phyloP scores from a whole-genome alignment of 2,113 vertebrate species.

The Spermophilus dauricus region DNA sequence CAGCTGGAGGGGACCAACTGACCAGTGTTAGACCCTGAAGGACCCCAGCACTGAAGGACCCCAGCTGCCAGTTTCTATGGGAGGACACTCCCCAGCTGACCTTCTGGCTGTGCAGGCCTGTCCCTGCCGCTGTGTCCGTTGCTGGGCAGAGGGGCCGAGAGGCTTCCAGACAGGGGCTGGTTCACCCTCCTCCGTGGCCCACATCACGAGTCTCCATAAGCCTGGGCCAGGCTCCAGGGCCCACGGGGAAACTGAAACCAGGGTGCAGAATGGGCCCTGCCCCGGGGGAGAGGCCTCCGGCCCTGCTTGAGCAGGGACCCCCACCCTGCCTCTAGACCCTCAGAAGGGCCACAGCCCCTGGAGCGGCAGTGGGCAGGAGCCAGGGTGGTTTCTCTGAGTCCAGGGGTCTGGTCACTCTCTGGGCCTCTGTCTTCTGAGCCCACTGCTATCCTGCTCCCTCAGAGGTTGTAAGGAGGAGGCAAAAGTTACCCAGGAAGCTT shows the following conservation, averaged over 20 bases:
- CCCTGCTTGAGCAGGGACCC: rapidly evolving
- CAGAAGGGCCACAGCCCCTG: too few species aligned
- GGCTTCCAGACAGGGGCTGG: rapidly evolving
- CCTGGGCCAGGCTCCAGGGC: neutral
- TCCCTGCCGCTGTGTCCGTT: rapidly evolving
- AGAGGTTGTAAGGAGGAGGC: neutral
- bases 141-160: rapidly evolving
- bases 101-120: neutral
- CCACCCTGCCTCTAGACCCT: neutral
- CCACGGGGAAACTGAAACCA: neutral
- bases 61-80: neutral
- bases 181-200: neutral
- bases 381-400: rapidly evolving
- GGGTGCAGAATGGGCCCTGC: neutral
- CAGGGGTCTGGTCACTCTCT: neutral
- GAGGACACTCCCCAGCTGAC: rapidly evolving
- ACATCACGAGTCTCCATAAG: neutral
- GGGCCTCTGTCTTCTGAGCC: neutral
- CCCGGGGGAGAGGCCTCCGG: rapidly evolving
- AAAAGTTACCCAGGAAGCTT: neutral
- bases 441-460: too few species aligned
- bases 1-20: rapidly evolving
- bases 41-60: too few species aligned
- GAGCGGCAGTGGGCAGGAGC: neutral
- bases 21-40: rapidly evolving